These are phyloP conservation scores for Pocillopora damicornis DNA, from an alignment of 64 coral and sea anemone species.

Conservation along the genomic window DNA sequence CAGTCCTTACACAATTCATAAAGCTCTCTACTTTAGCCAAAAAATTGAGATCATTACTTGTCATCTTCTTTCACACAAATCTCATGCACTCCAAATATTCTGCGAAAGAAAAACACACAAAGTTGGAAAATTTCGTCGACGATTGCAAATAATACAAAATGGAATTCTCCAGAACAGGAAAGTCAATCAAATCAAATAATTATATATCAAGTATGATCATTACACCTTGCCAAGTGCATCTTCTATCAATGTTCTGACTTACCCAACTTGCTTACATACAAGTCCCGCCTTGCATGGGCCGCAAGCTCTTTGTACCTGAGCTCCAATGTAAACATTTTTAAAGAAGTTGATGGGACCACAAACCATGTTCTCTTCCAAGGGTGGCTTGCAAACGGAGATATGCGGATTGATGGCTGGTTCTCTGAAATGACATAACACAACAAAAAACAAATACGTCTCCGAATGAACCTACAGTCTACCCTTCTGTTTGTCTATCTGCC, in stretches of 20 bases:
- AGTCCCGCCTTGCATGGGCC: conserved; percentile 90
- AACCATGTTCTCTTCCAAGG: conserved; percentile 95
- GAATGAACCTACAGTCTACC: too few relatives aligned
- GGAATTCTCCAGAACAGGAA: background rate
- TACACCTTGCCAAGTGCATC: background rate
- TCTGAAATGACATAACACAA: conserved; percentile 28
- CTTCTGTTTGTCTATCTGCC: too few relatives aligned
- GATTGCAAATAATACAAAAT: too few relatives aligned
- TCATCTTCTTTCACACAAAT: conserved; percentile 93
- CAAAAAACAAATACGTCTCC: background rate
- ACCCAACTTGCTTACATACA: conserved; percentile 99
- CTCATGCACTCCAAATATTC: conserved; percentile 98
- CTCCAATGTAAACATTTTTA: conserved; percentile 96
- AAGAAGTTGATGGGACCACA: conserved; percentile 99
- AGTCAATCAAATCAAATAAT: too few relatives aligned
- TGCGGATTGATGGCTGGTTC: conserved; percentile 94
- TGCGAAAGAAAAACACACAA: conserved; percentile 29
- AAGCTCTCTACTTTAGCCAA: background rate
- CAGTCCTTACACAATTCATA: background rate
- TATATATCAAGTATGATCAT: background rate
- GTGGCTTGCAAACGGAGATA: conserved; percentile 96
- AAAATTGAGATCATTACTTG: conserved; percentile 48
- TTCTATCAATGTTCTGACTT: conserved; percentile 10
- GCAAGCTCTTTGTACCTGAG: conserved; percentile 89
- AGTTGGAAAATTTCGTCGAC: background rate